Base-by-base conservation (phyloP, 1,140 invertebrate species). In the Cherax quadricarinatus region DNA sequence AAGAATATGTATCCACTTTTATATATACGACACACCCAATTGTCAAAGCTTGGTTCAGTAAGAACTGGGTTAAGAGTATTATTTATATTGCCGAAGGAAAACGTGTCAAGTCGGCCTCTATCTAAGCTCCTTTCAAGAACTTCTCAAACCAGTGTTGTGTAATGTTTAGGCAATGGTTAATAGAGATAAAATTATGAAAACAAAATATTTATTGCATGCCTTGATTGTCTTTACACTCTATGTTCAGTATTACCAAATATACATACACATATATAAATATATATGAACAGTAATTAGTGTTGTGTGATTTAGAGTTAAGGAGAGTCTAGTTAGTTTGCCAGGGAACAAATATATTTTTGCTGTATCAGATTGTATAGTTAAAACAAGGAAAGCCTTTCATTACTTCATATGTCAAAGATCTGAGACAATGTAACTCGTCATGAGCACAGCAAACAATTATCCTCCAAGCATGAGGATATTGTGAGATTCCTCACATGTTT, bases 261-360 rank as follows among this genome's bases (percentile, higher is more conserved):
- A 83, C 14, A 83, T 83, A 83, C 48, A 51, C 53, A 87, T 53
- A 87, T 87, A 87, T 87, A 87, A 24, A 87, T 86, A 86, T 62
- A 62, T 85, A 85, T 85, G 53, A 57, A 57, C 30, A 80, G 57
- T 30, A 70, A 89, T 89, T 89, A 70, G 82, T 90, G 88, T 90
- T 62, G 88, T 85, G 88, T 90, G 88, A 90, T 84, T 90, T 90
- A 84, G 82, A 16, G 75, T 84, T 90, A 90, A 90, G 88, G 82
- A 90, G 80, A 90, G 51, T 57, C 88, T 90, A 90, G 88, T 84
- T 90, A 90, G 88, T 48, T 85, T 84, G 49, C 88, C 82, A 10
- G 81, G 88, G 82, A 90, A 85, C 82, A 90, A 83, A 84, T 90
- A 83, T 90, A 90, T 90, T 90, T 90, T 90, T 90, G 82, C 88